Evolutionary conservation across 2,888 invertebrate genomes (phyloP), one percentile per base, ranked within the genome.

Genomic region (Blastobasis adustella): DNA sequence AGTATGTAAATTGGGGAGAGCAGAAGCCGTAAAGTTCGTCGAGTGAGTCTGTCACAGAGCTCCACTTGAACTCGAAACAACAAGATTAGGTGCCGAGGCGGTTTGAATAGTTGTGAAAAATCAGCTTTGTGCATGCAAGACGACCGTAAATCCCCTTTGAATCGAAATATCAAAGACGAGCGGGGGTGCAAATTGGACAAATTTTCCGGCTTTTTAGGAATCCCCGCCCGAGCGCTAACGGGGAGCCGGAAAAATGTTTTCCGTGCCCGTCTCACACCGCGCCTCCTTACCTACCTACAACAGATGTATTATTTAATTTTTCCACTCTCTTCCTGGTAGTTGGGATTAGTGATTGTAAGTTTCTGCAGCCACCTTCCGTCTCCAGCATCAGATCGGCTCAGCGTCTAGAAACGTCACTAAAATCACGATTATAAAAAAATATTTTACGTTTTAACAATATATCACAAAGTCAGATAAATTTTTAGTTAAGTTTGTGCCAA

Each of bases 191-290:
- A 79, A 77, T 78, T 77, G 73, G 70, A 70, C 71, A 76, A 76
- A 78, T 77, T 79, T 79, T 76, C 76, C 76, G 74, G 72, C 77
- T 76, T 73, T 76, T 73, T 71, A 71, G 66, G 66, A 71, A 69
- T 73, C 67, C 64, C 56, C 57, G 59, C n/a, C 58, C 57, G 59
- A 67, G 65, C 68, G 63, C 58, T 62, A 66, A 68, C 64, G 58
- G 64, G 57, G 60, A 57, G 65, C 64, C 58, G 56, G 61, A 59
- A 67, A 68, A 73, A 70, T 67, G 69, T 68, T 71, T 67, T 65
- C 64, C 23, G 23, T 23, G 23, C 23, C 23, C 23, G 23, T 23
- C 23, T 23, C 23, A 23, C 23, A 23, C 23, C 23, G 23, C 23
- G 23, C 23, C 23, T 23, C 23, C 23, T 2, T 23, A 23, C 23